phyloP scores from a whole-genome alignment of 2,797 vertebrate species.

The Cichlasoma orientale region DNA sequence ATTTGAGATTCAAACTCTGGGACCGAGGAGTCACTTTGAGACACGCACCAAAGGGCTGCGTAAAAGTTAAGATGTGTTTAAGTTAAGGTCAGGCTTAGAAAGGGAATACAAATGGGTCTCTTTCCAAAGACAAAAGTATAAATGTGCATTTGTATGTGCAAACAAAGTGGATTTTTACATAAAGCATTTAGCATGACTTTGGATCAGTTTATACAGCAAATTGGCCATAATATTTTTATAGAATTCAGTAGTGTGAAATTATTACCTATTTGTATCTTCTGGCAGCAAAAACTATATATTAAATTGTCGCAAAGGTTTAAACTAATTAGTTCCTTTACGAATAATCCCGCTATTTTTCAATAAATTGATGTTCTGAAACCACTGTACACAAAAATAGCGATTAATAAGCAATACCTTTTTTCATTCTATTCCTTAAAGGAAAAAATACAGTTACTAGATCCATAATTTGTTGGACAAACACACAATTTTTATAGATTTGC shows the following conservation, averaged over 20 bases:
- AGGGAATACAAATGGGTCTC: neutral
- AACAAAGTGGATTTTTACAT: neutral
- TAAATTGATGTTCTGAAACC: neutral
- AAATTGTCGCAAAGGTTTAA: neutral
- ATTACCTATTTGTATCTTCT: neutral
- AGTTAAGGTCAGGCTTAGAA: neutral
- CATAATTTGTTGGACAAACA: neutral
- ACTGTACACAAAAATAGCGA: neutral
- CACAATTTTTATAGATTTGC: neutral
- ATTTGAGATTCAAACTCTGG: neutral
- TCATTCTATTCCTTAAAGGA: neutral
- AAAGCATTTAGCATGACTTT: neutral
- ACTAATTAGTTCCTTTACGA: neutral
- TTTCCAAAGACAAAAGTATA: neutral
- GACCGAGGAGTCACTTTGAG: neutral
- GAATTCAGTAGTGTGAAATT: too few relatives aligned
- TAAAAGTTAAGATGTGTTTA: neutral
- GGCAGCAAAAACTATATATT: neutral
- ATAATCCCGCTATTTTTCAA: neutral
- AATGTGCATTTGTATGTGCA: neutral
- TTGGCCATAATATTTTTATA: too few relatives aligned
- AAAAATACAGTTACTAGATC: neutral
- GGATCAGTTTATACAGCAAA: neutral
- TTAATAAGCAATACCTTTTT: neutral
- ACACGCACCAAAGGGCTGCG: neutral